Evolutionary conservation across 2,888 invertebrate species (phyloP).

Genomic region (Hylaea fasciaria): DNA sequence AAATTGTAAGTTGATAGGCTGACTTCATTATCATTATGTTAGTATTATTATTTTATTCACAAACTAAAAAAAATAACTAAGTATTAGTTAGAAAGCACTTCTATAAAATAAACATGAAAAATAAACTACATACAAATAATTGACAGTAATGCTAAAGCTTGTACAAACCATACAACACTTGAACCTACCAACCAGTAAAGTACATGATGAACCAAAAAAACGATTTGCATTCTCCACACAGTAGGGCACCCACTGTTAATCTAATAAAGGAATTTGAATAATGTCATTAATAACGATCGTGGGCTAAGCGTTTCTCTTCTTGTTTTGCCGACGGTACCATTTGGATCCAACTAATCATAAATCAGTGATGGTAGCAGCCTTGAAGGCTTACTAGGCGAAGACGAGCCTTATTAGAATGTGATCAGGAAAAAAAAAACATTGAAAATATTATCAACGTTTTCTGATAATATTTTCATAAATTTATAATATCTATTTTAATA

Average conservation of each 20-base stretch:
- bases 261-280: constrained; percentile 81
- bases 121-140: too few relatives aligned
- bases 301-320: constrained; percentile 44
- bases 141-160: neutral
- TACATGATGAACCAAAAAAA: constrained; percentile 13
- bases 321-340: constrained; percentile 46
- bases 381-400: neutral
- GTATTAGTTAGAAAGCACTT: too few relatives aligned
- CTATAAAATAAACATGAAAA: too few relatives aligned
- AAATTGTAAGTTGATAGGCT: too few relatives aligned
- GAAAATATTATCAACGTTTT: too few relatives aligned
- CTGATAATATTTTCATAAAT: too few relatives aligned
- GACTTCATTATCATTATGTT: too few relatives aligned
- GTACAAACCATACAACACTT: neutral
- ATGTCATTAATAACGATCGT: constrained; percentile 71
- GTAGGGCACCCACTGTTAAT: constrained; percentile 77
- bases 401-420: neutral
- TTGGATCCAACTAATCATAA: constrained; percentile 50
- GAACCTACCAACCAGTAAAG: neutral
- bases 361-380: constrained; percentile 47
- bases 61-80: too few relatives aligned
- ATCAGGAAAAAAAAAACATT: too few relatives aligned
- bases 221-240: constrained; percentile 70
- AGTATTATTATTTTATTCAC: too few relatives aligned
- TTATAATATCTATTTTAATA: too few relatives aligned